These are phyloP conservation scores for Conus betulinus DNA, from an alignment of 1,140 invertebrate genomes.

Conservation along the genomic window DNA sequence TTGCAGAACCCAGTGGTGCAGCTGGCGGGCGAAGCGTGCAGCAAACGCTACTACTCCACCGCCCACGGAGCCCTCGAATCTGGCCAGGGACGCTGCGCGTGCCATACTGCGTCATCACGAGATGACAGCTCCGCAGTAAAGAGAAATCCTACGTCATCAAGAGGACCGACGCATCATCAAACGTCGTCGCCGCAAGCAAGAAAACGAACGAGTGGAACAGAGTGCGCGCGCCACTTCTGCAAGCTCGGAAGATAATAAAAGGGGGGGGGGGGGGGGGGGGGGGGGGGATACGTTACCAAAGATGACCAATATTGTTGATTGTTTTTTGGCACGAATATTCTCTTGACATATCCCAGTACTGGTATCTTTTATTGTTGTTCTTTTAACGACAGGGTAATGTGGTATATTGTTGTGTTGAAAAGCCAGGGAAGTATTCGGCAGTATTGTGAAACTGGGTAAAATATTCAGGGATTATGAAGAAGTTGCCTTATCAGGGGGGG, in stretches of 20 bases:
- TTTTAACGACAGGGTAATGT: too few species aligned
- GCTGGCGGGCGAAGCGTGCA: conserved; percentile 41
- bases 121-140: not conserved
- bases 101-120: conserved; percentile 23
- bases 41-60: conserved; percentile 32
- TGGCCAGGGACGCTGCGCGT: conserved; percentile 23
- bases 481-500: too few species aligned
- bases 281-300: not conserved
- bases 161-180: not conserved
- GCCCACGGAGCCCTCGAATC: conserved; percentile 32
- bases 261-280: too few species aligned
- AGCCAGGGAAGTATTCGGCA: too few species aligned
- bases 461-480: too few species aligned
- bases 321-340: too few species aligned
- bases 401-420: too few species aligned
- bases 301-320: too few species aligned
- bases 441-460: too few species aligned
- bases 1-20: conserved; percentile 34
- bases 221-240: not conserved
- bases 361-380: too few species aligned
- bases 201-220: not conserved
- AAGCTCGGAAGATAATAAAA: not conserved
- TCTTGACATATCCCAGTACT: too few species aligned
- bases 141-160: not conserved
- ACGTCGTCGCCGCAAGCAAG: not conserved